Conservation (phyloP, 2,113 vertebrate genomes). For the Sterrhoptilus dennistouni region DNA sequence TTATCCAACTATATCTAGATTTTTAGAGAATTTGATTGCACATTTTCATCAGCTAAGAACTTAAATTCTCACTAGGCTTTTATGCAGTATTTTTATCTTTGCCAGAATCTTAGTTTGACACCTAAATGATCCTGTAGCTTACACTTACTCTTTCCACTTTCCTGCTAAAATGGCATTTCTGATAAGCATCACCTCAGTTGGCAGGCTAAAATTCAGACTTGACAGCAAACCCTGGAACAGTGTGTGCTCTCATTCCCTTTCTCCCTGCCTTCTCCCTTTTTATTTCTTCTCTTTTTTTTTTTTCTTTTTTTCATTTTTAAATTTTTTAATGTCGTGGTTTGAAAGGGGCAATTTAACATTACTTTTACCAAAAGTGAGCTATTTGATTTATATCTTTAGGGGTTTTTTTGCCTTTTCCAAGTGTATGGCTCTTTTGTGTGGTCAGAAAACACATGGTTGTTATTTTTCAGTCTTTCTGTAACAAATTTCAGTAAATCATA, state of each 20-base stretch:
- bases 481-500: conserved; percentile 10
- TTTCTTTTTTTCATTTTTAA: not conserved
- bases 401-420: not conserved
- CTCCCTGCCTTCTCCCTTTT: fast-evolving
- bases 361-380: not conserved
- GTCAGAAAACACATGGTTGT: not conserved
- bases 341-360: not conserved
- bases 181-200: conserved; percentile 51
- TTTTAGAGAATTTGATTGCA: conserved; percentile 16
- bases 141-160: conserved; percentile 53
- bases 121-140: conserved; percentile 29
- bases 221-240: not conserved
- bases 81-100: conserved; percentile 38
- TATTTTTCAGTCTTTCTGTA: not conserved
- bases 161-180: conserved; percentile 45
- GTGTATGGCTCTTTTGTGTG: not conserved
- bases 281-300: too few relatives aligned
- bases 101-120: conserved; percentile 52
- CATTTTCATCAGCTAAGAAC: conserved; percentile 12
- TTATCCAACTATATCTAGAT: not conserved
- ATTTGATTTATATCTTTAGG: not conserved
- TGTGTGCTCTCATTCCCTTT: not conserved
- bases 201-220: conserved; percentile 47
- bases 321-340: not conserved
- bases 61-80: conserved; percentile 25